Conservation (phyloP, 1,140 invertebrate species). For the Drosophila sucinea region DNA sequence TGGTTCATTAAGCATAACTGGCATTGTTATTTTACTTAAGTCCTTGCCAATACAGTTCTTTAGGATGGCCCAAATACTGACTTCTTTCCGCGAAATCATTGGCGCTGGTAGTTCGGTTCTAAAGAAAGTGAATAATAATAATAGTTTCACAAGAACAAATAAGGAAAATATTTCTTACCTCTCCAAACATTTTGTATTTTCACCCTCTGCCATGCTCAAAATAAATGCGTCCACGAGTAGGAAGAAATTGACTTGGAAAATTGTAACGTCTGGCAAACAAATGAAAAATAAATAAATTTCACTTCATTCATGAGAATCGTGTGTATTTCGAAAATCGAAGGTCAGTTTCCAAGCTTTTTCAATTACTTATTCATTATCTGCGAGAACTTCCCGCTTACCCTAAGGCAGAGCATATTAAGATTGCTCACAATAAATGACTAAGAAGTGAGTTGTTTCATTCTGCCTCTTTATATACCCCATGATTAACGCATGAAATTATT, state of each 20-base stretch:
- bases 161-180: neutral
- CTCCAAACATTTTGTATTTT: slow-evolving; percentile 18
- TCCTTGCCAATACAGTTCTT: slow-evolving; percentile 98
- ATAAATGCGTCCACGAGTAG: slow-evolving; percentile 10
- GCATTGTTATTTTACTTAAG: slow-evolving; percentile 98
- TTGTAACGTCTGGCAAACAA: neutral
- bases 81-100: slow-evolving; percentile 94
- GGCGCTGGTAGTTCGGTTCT: slow-evolving; percentile 92
- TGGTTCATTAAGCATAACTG: slow-evolving; percentile 98
- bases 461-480: neutral
- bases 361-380: too few relatives aligned
- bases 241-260: slow-evolving; percentile 12
- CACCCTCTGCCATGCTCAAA: slow-evolving; percentile 9
- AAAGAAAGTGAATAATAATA: slow-evolving; percentile 43
- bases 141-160: slow-evolving; percentile 36
- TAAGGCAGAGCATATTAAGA: too few relatives aligned
- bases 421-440: too few relatives aligned
- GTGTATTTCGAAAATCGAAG: too few relatives aligned
- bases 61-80: slow-evolving; percentile 97
- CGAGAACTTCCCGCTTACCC: too few relatives aligned
- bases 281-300: neutral
- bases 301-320: too few relatives aligned
- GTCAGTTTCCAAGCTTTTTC: too few relatives aligned
- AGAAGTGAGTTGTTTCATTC: neutral
- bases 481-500: neutral